A percentile compares a stretch with the other conserved stretches of the same genome.
Conservation (phyloP, 2,113 vertebrate species). For the Caranx ignobilis region DNA sequence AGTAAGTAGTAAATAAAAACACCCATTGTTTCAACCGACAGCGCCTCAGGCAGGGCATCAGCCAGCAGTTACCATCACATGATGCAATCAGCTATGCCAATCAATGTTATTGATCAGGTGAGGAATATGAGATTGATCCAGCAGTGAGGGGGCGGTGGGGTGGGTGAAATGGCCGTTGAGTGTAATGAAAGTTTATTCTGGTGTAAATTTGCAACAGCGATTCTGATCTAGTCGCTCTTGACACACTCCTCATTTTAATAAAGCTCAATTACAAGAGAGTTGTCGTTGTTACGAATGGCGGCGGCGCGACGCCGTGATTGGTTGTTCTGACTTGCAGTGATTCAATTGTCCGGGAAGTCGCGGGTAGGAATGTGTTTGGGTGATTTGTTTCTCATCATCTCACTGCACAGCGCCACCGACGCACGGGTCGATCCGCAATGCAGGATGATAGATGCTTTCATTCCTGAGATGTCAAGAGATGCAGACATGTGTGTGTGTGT, state of each 20-base stretch:
- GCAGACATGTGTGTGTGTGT: slow-evolving; percentile 29
- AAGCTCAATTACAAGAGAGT: slow-evolving; percentile 55
- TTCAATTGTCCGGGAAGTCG: slow-evolving; percentile 53
- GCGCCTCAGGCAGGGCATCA: slow-evolving; percentile 15
- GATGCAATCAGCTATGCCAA: slow-evolving; percentile 30
- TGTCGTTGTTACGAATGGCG: background rate
- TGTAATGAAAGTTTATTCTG: slow-evolving; percentile 41
- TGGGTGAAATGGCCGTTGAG: slow-evolving; percentile 1
- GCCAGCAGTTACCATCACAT: slow-evolving; percentile 37
- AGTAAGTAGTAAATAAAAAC: slow-evolving; percentile 50
- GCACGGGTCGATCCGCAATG: slow-evolving; percentile 36
- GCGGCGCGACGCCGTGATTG: slow-evolving; percentile 2
- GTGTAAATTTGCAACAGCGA: background rate
- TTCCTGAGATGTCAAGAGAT: slow-evolving; percentile 57
- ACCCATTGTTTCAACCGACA: background rate
- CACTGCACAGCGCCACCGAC: slow-evolving; percentile 1
- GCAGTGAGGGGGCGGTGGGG: background rate
- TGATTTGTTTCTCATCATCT: slow-evolving; percentile 72
- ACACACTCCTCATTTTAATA: slow-evolving; percentile 54
- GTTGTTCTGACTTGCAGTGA: slow-evolving; percentile 25
- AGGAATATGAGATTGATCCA: slow-evolving; percentile 52
- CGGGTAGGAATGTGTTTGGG: slow-evolving; percentile 41
- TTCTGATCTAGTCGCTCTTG: background rate
- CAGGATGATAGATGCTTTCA: slow-evolving; percentile 63
- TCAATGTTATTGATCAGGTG: slow-evolving; percentile 58